Percentiles rank a stretch among this genome's conserved stretches.
Evolutionary conservation across 2,888 invertebrate species (phyloP).

Genomic region (Leptinotarsa peninsularis): DNA sequence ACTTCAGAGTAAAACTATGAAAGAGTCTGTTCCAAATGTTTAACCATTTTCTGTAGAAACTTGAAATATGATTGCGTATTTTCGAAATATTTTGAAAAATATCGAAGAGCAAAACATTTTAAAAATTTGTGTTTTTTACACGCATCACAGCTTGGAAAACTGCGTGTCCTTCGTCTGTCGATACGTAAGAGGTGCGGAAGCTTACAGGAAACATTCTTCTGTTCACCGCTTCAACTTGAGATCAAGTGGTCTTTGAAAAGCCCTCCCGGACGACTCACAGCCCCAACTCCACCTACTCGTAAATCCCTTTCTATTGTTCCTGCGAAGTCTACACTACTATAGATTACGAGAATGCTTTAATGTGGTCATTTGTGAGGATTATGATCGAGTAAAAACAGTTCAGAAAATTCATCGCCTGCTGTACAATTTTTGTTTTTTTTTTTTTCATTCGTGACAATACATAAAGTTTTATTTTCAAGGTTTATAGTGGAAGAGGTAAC

Average conservation of each 20-base stretch:
- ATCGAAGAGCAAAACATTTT: background rate
- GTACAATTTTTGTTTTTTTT: too few species aligned
- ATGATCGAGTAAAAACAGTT: too few species aligned
- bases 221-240: slow-evolving; percentile 34
- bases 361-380: slow-evolving; percentile 11
- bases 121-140: background rate
- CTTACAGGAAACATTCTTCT: slow-evolving; percentile 36
- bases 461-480: too few species aligned
- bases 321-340: slow-evolving; percentile 11
- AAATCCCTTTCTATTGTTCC: slow-evolving; percentile 38
- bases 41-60: too few species aligned
- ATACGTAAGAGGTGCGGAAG: slow-evolving; percentile 36
- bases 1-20: too few species aligned
- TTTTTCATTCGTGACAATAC: too few species aligned
- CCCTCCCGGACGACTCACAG: slow-evolving; percentile 42
- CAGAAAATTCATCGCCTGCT: too few species aligned
- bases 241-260: slow-evolving; percentile 43
- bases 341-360: slow-evolving; percentile 19
- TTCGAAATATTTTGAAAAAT: too few species aligned
- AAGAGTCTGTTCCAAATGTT: too few species aligned
- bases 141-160: background rate
- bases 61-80: too few species aligned
- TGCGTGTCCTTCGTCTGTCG: slow-evolving; percentile 23
- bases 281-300: slow-evolving; percentile 40
- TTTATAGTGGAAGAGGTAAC: too few species aligned